Evolutionary conservation across 2,888 invertebrate genomes (phyloP), one percentile per base, ranked within the genome.

Genomic region (Schrankia costaestrigalis): DNA sequence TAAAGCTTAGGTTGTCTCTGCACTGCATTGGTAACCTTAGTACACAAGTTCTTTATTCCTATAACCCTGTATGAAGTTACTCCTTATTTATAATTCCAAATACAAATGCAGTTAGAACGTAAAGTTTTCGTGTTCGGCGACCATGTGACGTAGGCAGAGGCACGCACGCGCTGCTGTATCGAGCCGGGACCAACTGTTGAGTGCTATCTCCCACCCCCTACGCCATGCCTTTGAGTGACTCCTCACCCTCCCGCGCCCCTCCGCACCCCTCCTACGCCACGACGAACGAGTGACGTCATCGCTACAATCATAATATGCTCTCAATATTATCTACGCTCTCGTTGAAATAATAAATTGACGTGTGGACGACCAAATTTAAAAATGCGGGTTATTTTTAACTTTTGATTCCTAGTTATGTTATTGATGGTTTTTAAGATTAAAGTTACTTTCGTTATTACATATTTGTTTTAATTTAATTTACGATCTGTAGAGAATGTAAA

Each of bases 131-230:
- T 66, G 63, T 35, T 56, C 29, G 59, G 49, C 54, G 58, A 49
- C 65, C 69, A 72, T 73, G 75, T 78, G 80, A 70, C 71, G 74
- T 64, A 31, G 58, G 35, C 12, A 51, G 52, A 39, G 48, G 56
- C 79, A 79, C 81, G 82, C 82, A 84, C 78, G 81, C 80, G 79
- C 80, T 69, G 59, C 64, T 56, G 68, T 79, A 80, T 82, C 73
- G 81, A 81, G 74, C 77, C 63, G 66, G 45, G 74, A 78, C 84
- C 83, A 85, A 83, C 85, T 84, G 86, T 86, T 85, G 83, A 83
- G 76, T 77, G 70, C 69, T 59, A 55, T 60, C 64, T 59, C 58
- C 55, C 62, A 49, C 58, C 56, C 48, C 56, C 50, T 46, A 41
- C 47, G 36, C 56, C 63, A 49, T 55, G 53, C 55, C 57, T 61